Evolutionary conservation across 2,888 invertebrate genomes (phyloP), one percentile per base, ranked within the genome.

Genomic region (Phaonia tiefii): DNA sequence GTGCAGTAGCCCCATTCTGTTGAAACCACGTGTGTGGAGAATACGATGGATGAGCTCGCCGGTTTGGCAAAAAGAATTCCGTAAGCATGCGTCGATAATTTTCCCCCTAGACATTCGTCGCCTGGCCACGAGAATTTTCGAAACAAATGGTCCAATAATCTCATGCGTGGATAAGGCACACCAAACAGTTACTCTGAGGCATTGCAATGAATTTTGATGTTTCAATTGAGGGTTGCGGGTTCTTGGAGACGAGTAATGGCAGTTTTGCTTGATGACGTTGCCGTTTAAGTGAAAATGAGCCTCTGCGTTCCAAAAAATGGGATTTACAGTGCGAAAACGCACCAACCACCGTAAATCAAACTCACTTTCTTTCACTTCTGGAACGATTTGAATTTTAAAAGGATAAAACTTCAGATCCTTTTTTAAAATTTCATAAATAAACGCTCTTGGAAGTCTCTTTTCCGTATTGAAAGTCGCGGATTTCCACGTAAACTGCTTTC

Each of bases 401-500:
- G n/a, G n/a, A n/a, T n/a, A n/a, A n/a, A n/a, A n/a, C n/a, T n/a
- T n/a, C n/a, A n/a, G n/a, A n/a, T n/a, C n/a, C n/a, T n/a, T 63
- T 63, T 42, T 63, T 63, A 3, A 63, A 42, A 42, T 63, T 63
- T 63, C 20, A 39, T 63, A 11, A 42, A 63, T 20, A 63, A 63
- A 17, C 10, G 63, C 63, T 63, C 46, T 66, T 66, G 66, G 46
- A 66, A 46, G 66, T 46, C 66, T 65, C 65, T 46, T 46, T 44
- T 22, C 25, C 22, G 66, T 66, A 66, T 66, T 66, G 46, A 66
- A 46, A 66, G 13, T 66, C 46, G 26, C 66, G n/a, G n/a, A n/a
- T n/a, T n/a, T n/a, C n/a, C n/a, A n/a, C n/a, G n/a, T n/a, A n/a
- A n/a, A n/a, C n/a, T n/a, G n/a, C n/a, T n/a, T n/a, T n/a, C n/a